A percentile compares a stretch with the other conserved stretches of the same genome.
These are phyloP conservation scores for Calliphora vomitoria DNA, from an alignment of 2,888 invertebrate species.

Conservation along the genomic window DNA sequence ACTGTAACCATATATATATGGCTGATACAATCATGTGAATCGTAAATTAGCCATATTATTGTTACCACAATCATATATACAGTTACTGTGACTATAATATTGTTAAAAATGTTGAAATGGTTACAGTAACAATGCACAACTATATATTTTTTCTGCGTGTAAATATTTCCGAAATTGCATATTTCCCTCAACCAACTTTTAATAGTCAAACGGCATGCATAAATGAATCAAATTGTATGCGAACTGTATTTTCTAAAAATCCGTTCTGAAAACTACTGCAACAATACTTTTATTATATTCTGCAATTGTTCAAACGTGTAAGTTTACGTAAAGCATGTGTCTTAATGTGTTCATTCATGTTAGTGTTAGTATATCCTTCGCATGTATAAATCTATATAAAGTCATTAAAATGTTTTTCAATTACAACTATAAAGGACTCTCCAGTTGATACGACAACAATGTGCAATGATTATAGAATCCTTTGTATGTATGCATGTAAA, in stretches of 20 bases:
- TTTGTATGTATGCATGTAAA: constrained; percentile 9
- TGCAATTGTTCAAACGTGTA: constrained; percentile 39
- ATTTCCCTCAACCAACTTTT: neutral
- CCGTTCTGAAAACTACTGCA: constrained; percentile 62
- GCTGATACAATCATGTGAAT: no score
- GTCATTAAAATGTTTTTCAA: constrained; percentile 68
- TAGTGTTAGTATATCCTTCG: constrained; percentile 31
- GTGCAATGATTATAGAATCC: constrained; percentile 35
- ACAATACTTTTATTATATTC: constrained; percentile 42
- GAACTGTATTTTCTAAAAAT: constrained; percentile 56
- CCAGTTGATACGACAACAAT: constrained; percentile 50
- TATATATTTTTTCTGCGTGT: no score
- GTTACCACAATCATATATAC: no score
- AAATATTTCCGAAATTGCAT: neutral
- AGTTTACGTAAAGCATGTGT: constrained; percentile 11
- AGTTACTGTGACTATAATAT: no score
- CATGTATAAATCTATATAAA: constrained; percentile 49
- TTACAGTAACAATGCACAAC: no score
- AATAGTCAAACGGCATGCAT: constrained; percentile 1
- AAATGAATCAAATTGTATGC: constrained; percentile 60
- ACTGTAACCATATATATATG: no score
- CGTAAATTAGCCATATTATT: no score
- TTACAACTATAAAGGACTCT: constrained; percentile 50
- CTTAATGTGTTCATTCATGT: constrained; percentile 4
- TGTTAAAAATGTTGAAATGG: no score